Percentiles rank a stretch among this genome's conserved stretches.
phyloP scores from a whole-genome alignment of 2,797 vertebrate species.

The Fistularia tabacaria region DNA sequence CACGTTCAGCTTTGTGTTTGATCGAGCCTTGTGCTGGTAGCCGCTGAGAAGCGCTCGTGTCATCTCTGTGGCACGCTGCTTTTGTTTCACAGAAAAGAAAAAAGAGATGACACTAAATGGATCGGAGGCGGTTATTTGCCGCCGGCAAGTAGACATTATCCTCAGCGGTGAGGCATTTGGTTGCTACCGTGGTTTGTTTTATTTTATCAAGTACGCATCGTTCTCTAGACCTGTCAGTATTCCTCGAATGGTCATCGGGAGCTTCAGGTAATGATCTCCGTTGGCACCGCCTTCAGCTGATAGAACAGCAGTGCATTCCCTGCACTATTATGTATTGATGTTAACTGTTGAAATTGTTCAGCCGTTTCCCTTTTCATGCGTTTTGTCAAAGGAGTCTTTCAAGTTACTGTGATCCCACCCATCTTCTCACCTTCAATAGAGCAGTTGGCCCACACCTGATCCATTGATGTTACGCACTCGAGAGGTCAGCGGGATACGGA shows the following conservation, averaged over 20 bases:
- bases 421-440: conserved; percentile 46
- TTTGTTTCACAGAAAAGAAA: conserved; percentile 65
- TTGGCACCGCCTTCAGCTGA: conserved; percentile 28
- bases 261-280: conserved; percentile 35
- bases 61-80: conserved; percentile 56
- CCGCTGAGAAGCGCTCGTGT: conserved; percentile 52
- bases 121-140: conserved; percentile 71
- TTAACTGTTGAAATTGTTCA: conserved; percentile 49
- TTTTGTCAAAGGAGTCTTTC: conserved; percentile 53
- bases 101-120: conserved; percentile 57
- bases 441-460: conserved; percentile 55
- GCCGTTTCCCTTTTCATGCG: neutral
- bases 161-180: conserved; percentile 43
- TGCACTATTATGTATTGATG: conserved; percentile 55
- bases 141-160: conserved; percentile 68
- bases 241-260: conserved; percentile 13
- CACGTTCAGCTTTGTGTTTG: conserved; percentile 61
- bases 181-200: conserved; percentile 48
- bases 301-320: conserved; percentile 44
- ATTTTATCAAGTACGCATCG: no score
- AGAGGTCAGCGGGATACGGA: conserved; percentile 50
- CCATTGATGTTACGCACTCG: conserved; percentile 56
- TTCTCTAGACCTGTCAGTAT: neutral
- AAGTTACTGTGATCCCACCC: conserved; percentile 48
- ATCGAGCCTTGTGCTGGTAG: conserved; percentile 37